phyloP scores from a whole-genome alignment of 2,888 invertebrate species.

The Microctonus brassicae region DNA sequence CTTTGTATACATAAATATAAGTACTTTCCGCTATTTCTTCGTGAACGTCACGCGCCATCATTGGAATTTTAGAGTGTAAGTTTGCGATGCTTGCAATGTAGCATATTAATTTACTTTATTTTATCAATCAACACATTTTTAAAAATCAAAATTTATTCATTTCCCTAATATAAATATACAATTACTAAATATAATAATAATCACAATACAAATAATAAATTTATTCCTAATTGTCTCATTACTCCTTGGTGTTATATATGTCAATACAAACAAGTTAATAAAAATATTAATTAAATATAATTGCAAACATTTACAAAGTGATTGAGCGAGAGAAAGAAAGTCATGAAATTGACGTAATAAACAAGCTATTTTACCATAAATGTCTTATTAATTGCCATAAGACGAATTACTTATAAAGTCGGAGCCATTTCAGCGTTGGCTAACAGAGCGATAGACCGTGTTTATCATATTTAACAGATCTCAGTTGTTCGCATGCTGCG shows the following conservation, averaged over 20 bases:
- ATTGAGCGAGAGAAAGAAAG: slow-evolving; percentile 20
- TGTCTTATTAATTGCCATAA: slow-evolving; percentile 35
- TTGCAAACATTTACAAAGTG: background rate
- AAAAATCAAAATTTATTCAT: too few relatives aligned
- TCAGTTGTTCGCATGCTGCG: slow-evolving; percentile 13
- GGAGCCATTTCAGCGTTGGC: slow-evolving; percentile 56
- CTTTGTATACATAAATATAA: slow-evolving; percentile 2
- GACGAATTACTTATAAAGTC: slow-evolving; percentile 51
- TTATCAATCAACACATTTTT: background rate
- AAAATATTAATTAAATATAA: background rate
- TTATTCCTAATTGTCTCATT: background rate
- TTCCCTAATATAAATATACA: background rate
- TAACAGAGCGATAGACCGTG: slow-evolving; percentile 60
- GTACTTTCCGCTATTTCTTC: slow-evolving; percentile 17
- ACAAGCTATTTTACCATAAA: slow-evolving; percentile 29
- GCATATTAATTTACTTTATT: slow-evolving; percentile 8
- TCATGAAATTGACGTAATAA: slow-evolving; percentile 31
- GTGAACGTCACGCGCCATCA: slow-evolving; percentile 19
- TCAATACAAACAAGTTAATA: background rate
- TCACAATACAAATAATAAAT: background rate
- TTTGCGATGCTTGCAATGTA: background rate
- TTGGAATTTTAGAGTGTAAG: slow-evolving; percentile 8
- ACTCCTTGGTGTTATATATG: too few relatives aligned
- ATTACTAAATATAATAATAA: too few relatives aligned
- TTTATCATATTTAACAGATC: slow-evolving; percentile 51